Base-by-base conservation (phyloP, 2,113 vertebrate species). In the Himantopus leucocephalus region DNA sequence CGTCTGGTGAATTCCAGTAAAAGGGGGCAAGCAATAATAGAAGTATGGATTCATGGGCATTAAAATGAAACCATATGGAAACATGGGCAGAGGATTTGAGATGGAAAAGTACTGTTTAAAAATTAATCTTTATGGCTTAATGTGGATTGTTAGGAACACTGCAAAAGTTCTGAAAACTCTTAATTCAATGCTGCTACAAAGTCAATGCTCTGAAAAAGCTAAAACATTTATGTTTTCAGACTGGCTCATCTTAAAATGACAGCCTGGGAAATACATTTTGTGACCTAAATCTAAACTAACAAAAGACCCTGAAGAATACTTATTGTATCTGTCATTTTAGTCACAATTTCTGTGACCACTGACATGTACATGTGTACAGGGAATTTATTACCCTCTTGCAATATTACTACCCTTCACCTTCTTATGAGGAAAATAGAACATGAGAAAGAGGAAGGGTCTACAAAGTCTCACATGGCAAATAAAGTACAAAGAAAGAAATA, bases 61-160 rank as follows among this genome's bases (percentile, higher is more conserved):
- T 77, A 95, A 96, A 97, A 94, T 85, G 92, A 97, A 98, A 94
- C 67, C 88, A 95, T n/a, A 88, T 88, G 84, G 84, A 95, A 94
- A 93, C 21, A 92, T 5, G 47, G 85, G 43, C 67, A 92, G 58
- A 92, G 17, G 48, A 91, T 86, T 56, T 76, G 32, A 64, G 78
- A 24, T 89, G 77, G 41, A 85, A 90, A 96, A 93, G 85, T 88
- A 90, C 74, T 85, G 82, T 91, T 93, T 90, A 82, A 96, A 96
- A 97, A 96, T 90, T 88, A 92, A 92, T 92, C 56, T 93, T 84
- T 92, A 88, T 84, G 35, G 66, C 29, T 90, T 88, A 63, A 87
- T 90, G 52, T 35, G 6, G 92, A 92, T 74, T 87, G 34, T 90
- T 76, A 80, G 22, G 26, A 92, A 73, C 59, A 91, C 35, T 64